A percentile compares a stretch with the other conserved stretches of the same genome.
Evolutionary conservation across 2,888 invertebrate genomes (phyloP).

Genomic region (Luffia ferchaultella): DNA sequence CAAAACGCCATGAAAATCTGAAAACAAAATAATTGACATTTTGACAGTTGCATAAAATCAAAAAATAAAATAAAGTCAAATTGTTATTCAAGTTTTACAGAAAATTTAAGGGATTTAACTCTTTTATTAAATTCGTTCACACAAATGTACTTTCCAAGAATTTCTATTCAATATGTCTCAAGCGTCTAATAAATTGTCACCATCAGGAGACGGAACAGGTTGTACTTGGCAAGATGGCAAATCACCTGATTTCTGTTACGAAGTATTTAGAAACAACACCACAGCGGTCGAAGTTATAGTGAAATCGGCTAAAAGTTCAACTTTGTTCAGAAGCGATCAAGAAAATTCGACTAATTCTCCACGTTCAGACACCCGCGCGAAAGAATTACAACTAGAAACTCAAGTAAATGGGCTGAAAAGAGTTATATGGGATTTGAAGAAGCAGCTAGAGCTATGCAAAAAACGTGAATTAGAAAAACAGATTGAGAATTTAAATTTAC

Average conservation of each 20-base stretch:
- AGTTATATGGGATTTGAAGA: not conserved
- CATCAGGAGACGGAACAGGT: not conserved
- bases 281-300: slow-evolving; percentile 46
- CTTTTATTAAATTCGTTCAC: no score
- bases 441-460: not conserved
- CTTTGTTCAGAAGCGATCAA: slow-evolving; percentile 11
- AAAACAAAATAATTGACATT: no score
- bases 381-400: slow-evolving; percentile 12
- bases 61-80: no score
- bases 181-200: not conserved
- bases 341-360: not conserved
- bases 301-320: slow-evolving; percentile 27
- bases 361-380: not conserved
- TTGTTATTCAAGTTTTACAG: no score
- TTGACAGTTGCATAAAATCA: no score
- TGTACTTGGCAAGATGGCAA: not conserved
- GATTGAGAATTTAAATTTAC: slow-evolving; percentile 25
- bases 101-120: no score
- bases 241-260: slow-evolving; percentile 25
- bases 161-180: no score
- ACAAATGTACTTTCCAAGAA: no score
- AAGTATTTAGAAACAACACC: slow-evolving; percentile 43
- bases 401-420: not conserved
- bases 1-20: no score
- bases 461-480: slow-evolving; percentile 33